These are phyloP conservation scores for Melanargia galathea DNA, from an alignment of 2,888 invertebrate species.

Conservation along the genomic window DNA sequence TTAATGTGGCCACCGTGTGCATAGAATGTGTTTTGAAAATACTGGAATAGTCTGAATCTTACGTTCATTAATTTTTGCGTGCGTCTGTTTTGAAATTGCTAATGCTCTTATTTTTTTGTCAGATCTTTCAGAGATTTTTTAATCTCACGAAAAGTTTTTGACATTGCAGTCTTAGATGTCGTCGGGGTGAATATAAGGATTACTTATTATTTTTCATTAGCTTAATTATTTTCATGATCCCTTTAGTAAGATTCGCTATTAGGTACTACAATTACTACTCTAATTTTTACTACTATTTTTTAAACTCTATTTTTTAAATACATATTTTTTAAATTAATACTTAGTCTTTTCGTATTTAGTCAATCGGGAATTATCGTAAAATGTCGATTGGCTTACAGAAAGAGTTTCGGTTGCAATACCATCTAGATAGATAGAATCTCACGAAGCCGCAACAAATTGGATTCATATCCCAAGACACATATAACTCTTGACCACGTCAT, in stretches of 20 bases:
- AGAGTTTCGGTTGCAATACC: not conserved
- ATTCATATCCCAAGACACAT: not conserved
- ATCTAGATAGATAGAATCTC: not conserved
- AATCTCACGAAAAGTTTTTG: not conserved
- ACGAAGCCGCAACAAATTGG: not conserved
- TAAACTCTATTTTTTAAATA: too few species aligned
- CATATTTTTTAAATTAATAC: not conserved
- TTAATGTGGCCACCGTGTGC: slow-evolving; percentile 66
- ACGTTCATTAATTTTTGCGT: not conserved
- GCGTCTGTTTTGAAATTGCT: not conserved
- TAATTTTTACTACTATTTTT: too few species aligned
- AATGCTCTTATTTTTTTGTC: not conserved
- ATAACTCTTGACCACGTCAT: not conserved
- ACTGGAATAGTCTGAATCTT: slow-evolving; percentile 8
- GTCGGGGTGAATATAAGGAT: too few species aligned
- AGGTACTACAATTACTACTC: too few species aligned
- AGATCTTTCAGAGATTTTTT: not conserved
- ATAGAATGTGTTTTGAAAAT: slow-evolving; percentile 3
- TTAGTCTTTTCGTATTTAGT: too few species aligned
- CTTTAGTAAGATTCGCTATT: too few species aligned
- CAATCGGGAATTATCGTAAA: too few species aligned
- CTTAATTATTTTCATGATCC: too few species aligned
- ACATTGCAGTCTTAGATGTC: too few species aligned
- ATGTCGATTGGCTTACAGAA: not conserved
- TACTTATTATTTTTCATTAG: too few species aligned